Evolutionary conservation across 92 coral and sea anemone species (phyloP).

Genomic region (Micromussa lordhowensis): DNA sequence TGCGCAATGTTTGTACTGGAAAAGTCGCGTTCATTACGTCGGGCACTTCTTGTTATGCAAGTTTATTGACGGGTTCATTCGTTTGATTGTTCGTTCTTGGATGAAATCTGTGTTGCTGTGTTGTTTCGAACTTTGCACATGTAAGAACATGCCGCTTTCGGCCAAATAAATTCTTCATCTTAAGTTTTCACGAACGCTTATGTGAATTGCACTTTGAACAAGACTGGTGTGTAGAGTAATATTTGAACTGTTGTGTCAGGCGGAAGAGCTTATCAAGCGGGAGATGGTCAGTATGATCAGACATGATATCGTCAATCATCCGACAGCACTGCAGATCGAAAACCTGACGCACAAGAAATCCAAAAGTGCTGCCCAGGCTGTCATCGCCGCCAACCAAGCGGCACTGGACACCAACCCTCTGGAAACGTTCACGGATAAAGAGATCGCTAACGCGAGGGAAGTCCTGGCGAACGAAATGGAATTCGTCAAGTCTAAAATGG

Average conservation of each 20-base stretch:
- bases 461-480: constrained; percentile 86
- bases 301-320: constrained; percentile 88
- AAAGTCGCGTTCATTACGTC: no score
- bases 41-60: no score
- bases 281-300: constrained; percentile 96
- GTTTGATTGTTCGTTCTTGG: not conserved
- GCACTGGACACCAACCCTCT: constrained; percentile 82
- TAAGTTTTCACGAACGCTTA: no score
- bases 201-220: not conserved
- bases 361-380: constrained; percentile 80
- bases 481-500: constrained; percentile 86
- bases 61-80: not conserved
- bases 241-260: constrained; percentile 53
- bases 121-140: no score
- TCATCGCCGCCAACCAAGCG: constrained; percentile 84
- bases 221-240: not conserved
- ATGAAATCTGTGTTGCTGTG: no score
- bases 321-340: constrained; percentile 86
- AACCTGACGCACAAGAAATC: constrained; percentile 91
- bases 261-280: constrained; percentile 94
- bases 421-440: constrained; percentile 89
- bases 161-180: no score
- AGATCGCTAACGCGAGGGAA: constrained; percentile 78
- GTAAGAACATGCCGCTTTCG: no score
- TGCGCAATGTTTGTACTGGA: no score